Conservation (phyloP, 2,113 vertebrate species). For the Camelus bactrianus region DNA sequence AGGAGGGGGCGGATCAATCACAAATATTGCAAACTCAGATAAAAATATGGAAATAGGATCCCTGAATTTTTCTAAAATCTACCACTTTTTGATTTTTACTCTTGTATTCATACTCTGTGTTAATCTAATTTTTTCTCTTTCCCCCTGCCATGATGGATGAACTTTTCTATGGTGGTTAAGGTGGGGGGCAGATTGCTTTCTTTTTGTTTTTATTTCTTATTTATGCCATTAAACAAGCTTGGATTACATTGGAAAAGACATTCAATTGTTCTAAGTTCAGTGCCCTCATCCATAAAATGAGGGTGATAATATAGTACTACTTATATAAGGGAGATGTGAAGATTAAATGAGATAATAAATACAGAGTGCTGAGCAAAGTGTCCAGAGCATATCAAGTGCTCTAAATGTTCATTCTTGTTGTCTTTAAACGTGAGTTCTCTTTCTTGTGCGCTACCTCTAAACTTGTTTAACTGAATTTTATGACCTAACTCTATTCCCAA, state of each 20-base stretch:
- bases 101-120: not conserved
- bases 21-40: not conserved
- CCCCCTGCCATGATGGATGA: not conserved
- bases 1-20: not conserved
- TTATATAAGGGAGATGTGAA: not conserved
- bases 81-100: not conserved
- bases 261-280: not conserved
- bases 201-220: constrained; percentile 5
- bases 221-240: not conserved
- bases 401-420: not conserved
- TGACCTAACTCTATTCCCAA: too few relatives aligned
- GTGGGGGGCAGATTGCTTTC: not conserved
- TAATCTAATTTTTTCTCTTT: not conserved
- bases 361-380: not conserved
- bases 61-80: not conserved
- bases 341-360: not conserved
- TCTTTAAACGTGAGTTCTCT: too few relatives aligned
- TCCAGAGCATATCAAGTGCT: not conserved
- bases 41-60: not conserved
- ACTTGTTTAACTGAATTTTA: constrained; percentile 3
- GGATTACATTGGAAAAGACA: not conserved
- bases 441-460: not conserved
- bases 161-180: not conserved
- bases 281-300: not conserved
- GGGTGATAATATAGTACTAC: not conserved